These are phyloP conservation scores for Digitonthophagus gazella DNA, from an alignment of 2,888 invertebrate genomes.

Conservation along the genomic window DNA sequence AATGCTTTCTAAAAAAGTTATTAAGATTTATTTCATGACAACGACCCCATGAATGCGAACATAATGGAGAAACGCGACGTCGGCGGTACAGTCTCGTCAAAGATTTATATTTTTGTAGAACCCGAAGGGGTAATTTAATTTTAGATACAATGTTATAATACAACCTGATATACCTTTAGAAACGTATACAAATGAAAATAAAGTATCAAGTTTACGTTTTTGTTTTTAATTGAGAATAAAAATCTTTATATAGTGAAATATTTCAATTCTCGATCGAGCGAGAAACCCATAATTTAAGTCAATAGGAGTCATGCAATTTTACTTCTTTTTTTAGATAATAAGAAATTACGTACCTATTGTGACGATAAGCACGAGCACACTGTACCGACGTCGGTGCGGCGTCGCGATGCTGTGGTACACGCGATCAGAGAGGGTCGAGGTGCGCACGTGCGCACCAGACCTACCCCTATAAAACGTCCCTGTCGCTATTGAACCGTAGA, in stretches of 20 bases:
- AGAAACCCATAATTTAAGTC: conserved; percentile 27
- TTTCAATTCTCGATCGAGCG: conserved; percentile 34
- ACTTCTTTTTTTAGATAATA: neutral
- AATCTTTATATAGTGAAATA: conserved; percentile 16
- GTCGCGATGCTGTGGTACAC: conserved; percentile 40
- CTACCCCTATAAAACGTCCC: conserved; percentile 40
- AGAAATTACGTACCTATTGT: conserved; percentile 21
- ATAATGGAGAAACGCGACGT: neutral
- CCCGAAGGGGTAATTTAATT: neutral
- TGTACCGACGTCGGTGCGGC: conserved; percentile 30
- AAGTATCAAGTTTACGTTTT: neutral
- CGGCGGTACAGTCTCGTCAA: neutral
- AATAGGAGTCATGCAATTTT: neutral
- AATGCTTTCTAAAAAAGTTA: neutral
- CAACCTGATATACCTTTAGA: neutral
- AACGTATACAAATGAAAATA: neutral
- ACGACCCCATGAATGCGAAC: neutral
- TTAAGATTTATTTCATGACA: neutral
- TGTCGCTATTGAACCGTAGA: conserved; percentile 35
- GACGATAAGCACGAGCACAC: conserved; percentile 12
- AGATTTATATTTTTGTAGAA: neutral
- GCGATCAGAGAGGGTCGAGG: conserved; percentile 29
- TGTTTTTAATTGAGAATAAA: neutral
- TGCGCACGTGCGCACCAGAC: conserved; percentile 40
- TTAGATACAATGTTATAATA: neutral